phyloP scores from a whole-genome alignment of 2,888 invertebrate genomes.

The Heliconius sara region DNA sequence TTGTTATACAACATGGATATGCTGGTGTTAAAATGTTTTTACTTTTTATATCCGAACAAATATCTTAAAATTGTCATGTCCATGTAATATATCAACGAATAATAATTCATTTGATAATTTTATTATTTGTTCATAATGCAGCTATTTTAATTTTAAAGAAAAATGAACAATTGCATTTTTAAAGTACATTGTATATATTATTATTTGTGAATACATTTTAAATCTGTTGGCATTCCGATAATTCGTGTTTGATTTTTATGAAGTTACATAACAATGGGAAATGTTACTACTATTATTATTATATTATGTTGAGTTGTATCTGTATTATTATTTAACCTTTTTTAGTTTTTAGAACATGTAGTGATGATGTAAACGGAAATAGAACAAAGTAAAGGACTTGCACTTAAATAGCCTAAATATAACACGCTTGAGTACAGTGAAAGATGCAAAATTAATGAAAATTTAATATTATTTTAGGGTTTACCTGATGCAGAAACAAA shows the following conservation, averaged over 20 bases:
- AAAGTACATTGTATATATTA: constrained; percentile 33
- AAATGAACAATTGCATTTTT: constrained; percentile 32
- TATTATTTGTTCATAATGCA: constrained; percentile 35
- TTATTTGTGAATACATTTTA: constrained; percentile 25
- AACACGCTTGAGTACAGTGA: constrained; percentile 36
- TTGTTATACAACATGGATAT: not conserved
- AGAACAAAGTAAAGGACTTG: constrained; percentile 39
- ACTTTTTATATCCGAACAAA: not conserved
- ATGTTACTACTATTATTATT: constrained; percentile 33
- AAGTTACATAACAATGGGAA: constrained; percentile 26
- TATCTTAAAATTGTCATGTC: not conserved
- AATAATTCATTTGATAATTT: constrained; percentile 12
- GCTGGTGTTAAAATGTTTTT: not conserved
- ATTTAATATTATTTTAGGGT: constrained; percentile 10
- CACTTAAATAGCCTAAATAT: constrained; percentile 42
- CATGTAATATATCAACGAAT: not conserved
- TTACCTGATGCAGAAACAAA: constrained; percentile 5
- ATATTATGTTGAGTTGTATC: constrained; percentile 55
- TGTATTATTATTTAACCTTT: constrained; percentile 65
- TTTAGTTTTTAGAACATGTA: constrained; percentile 41
- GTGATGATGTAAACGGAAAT: constrained; percentile 38
- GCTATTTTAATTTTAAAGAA: constrained; percentile 37
- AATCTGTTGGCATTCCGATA: constrained; percentile 35
- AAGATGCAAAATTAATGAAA: constrained; percentile 27
- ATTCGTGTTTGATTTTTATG: constrained; percentile 32